Evolutionary conservation across 2,113 vertebrate species (phyloP).

Genomic region (Mugil cephalus): DNA sequence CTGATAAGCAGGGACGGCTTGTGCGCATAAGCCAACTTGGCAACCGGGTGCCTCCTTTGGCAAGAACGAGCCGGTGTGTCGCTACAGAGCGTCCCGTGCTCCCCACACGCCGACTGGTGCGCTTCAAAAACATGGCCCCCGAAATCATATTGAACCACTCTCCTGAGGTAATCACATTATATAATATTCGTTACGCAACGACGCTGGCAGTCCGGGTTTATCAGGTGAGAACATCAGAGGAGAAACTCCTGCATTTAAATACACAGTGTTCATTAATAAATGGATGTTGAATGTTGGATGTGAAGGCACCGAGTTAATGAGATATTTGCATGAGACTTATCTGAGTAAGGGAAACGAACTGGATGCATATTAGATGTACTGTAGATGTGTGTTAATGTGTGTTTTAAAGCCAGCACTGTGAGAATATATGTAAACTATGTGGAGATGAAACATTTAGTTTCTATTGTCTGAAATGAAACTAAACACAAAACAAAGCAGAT

Average conservation of each 20-base stretch:
- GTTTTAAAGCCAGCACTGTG: no score
- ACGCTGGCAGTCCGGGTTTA: conserved; percentile 7
- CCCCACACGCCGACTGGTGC: neutral
- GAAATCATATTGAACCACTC: conserved; percentile 6
- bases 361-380: neutral
- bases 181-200: conserved; percentile 47
- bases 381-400: no score
- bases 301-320: neutral
- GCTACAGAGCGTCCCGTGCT: conserved; percentile 7
- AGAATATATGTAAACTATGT: no score
- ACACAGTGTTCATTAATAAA: neutral
- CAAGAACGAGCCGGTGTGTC: neutral
- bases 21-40: conserved; percentile 22
- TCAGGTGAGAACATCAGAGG: conserved; percentile 14
- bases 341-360: neutral
- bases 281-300: no score
- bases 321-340: neutral
- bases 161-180: conserved; percentile 26
- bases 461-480: neutral
- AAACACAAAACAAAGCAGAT: no score
- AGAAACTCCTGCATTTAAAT: conserved; percentile 3
- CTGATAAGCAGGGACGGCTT: conserved; percentile 32
- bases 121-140: conserved; percentile 25
- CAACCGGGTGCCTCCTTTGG: conserved; percentile 18
- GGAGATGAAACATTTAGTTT: no score